These are phyloP conservation scores for Phalacrocorax pelagicus DNA, from an alignment of 2,113 vertebrate species.

Conservation along the genomic window DNA sequence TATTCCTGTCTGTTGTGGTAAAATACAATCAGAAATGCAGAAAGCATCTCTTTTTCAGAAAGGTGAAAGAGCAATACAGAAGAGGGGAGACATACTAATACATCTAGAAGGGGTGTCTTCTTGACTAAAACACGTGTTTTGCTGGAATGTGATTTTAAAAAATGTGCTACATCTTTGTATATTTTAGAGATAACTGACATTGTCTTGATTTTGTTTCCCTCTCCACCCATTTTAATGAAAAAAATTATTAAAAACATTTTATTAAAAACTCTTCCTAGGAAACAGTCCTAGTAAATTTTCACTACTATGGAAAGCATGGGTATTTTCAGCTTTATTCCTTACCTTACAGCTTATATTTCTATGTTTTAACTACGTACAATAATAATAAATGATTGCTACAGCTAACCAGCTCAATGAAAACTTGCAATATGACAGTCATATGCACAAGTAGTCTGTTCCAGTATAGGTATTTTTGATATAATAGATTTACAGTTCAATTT, in stretches of 20 bases:
- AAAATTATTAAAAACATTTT: not conserved
- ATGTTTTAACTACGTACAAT: not conserved
- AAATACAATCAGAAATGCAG: slow-evolving; percentile 24
- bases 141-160: not conserved
- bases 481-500: not conserved
- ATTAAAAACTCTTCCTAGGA: not conserved
- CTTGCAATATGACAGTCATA: not conserved
- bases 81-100: not conserved
- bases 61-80: not conserved
- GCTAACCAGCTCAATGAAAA: not conserved
- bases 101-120: not conserved
- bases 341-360: not conserved
- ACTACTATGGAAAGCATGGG: fast-evolving
- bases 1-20: not conserved
- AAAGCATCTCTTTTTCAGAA: not conserved
- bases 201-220: not conserved
- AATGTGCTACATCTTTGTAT: not conserved
- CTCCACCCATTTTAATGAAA: not conserved
- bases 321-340: not conserved
- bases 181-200: not conserved
- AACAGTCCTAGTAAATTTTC: not conserved
- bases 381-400: not conserved
- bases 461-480: not conserved
- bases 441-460: not conserved
- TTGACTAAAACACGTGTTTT: not conserved